phyloP scores from a whole-genome alignment of 2,797 vertebrate species.

The Chelonia mydas region DNA sequence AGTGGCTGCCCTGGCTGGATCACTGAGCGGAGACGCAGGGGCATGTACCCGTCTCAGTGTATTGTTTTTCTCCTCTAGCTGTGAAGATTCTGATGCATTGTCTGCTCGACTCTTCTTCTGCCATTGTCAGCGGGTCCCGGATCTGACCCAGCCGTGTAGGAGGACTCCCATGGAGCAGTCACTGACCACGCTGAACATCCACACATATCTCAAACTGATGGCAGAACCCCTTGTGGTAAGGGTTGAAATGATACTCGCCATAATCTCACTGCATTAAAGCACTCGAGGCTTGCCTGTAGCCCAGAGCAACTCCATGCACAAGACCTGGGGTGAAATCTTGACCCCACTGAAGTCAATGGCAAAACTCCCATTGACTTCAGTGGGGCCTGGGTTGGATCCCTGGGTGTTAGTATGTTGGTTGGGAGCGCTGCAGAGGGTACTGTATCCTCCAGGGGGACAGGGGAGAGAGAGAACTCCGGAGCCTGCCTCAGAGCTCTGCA shows the following conservation, averaged over 20 bases:
- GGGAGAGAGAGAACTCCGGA: neutral
- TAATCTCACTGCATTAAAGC: neutral
- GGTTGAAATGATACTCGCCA: neutral
- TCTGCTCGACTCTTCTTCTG: slow-evolving; percentile 88
- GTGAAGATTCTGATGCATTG: slow-evolving; percentile 59
- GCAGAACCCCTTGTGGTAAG: slow-evolving; percentile 91
- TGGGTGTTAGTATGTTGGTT: neutral
- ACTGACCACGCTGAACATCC: slow-evolving; percentile 88
- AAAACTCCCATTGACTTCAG: neutral
- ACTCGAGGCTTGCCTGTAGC: neutral
- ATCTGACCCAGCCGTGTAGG: slow-evolving; percentile 82
- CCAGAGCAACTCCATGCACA: neutral
- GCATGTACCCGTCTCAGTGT: neutral
- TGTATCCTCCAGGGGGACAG: too few species aligned
- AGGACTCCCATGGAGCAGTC: slow-evolving; percentile 85
- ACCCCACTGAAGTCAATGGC: fast-evolving
- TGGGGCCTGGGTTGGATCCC: neutral
- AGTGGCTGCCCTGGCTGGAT: neutral
- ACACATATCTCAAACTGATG: slow-evolving; percentile 93
- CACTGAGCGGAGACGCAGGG: neutral
- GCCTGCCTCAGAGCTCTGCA: neutral
- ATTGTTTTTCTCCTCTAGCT: slow-evolving; percentile 75
- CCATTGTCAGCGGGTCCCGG: slow-evolving; percentile 82
- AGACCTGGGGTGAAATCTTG: fast-evolving
- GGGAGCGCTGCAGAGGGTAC: neutral